Evolutionary conservation across 2,113 vertebrate genomes (phyloP).

Genomic region (Hippoglossus stenolepis): DNA sequence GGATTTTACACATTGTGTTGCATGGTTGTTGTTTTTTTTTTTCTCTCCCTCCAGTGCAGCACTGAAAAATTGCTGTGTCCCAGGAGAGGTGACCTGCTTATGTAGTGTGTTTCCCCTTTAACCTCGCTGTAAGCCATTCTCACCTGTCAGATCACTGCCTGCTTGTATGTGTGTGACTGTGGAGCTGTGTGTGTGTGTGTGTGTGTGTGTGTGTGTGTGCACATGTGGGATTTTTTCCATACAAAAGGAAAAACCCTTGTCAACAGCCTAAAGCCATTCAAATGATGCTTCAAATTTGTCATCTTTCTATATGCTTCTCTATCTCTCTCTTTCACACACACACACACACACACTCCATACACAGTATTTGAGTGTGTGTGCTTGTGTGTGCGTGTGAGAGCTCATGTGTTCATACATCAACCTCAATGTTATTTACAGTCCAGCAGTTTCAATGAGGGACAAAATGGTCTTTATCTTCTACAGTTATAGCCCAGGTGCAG

Average conservation of each 20-base stretch:
- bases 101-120: constrained; percentile 70
- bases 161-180: constrained; percentile 11
- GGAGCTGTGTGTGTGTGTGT: constrained; percentile 9
- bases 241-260: constrained; percentile 17
- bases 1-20: constrained; percentile 3
- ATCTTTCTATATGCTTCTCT: constrained; percentile 9
- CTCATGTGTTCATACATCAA: neutral
- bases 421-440: neutral
- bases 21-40: neutral
- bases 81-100: constrained; percentile 78
- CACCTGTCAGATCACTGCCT: constrained; percentile 74
- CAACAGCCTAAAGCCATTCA: constrained; percentile 58
- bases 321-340: neutral
- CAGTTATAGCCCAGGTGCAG: too few relatives aligned
- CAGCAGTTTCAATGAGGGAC: neutral
- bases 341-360: neutral
- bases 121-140: constrained; percentile 73
- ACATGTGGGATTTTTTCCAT: neutral
- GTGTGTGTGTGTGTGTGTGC: constrained; percentile 3
- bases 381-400: neutral
- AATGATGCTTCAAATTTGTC: constrained; percentile 41
- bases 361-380: neutral
- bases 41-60: constrained; percentile 23
- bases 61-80: constrained; percentile 56
- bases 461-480: too few relatives aligned